Conservation (phyloP, 2,113 vertebrate genomes). For the Paedocypris sp. region DNA sequence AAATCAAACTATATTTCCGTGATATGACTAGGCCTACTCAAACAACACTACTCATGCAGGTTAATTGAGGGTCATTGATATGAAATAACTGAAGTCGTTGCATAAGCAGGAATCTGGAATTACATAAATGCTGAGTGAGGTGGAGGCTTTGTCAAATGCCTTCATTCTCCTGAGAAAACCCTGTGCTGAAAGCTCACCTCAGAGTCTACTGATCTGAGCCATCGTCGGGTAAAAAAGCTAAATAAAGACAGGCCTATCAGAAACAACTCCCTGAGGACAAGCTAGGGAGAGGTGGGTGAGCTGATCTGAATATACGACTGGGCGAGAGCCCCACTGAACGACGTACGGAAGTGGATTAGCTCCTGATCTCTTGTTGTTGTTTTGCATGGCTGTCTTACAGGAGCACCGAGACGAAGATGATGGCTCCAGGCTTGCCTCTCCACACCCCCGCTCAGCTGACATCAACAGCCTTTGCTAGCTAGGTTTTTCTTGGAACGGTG, state of each 20-base stretch:
- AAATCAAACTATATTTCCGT: slow-evolving; percentile 10
- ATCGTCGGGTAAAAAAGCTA: slow-evolving; percentile 45
- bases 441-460: background rate
- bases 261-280: background rate
- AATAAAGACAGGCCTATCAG: slow-evolving; percentile 50
- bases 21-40: background rate
- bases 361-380: slow-evolving; percentile 25
- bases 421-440: background rate
- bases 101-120: background rate
- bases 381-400: slow-evolving; percentile 15
- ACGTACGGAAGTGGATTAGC: slow-evolving; percentile 11
- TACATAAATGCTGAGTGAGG: slow-evolving; percentile 4
- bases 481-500: background rate
- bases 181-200: slow-evolving; percentile 1
- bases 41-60: background rate
- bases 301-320: slow-evolving; percentile 11
- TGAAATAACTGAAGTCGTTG: background rate
- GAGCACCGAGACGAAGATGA: slow-evolving; percentile 11
- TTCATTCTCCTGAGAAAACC: background rate
- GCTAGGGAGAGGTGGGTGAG: background rate
- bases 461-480: background rate
- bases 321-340: slow-evolving; percentile 6
- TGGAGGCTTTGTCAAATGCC: background rate
- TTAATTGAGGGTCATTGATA: slow-evolving; percentile 8
- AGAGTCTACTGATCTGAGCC: background rate